Conservation (phyloP, 2,888 invertebrate species). For the Luperina testacea region DNA sequence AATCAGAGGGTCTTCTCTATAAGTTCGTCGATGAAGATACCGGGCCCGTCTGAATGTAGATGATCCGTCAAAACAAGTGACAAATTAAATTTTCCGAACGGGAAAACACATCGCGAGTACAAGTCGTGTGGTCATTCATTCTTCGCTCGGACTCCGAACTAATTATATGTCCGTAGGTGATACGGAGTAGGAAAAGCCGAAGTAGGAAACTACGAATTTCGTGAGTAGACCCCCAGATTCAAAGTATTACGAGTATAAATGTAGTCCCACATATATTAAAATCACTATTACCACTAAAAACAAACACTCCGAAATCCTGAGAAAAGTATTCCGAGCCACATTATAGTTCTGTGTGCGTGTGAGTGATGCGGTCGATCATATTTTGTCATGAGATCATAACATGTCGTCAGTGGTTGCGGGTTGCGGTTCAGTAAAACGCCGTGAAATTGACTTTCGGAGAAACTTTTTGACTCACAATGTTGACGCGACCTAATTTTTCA, state of each 20-base stretch:
- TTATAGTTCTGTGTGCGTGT: slow-evolving; percentile 40
- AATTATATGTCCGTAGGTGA: no score
- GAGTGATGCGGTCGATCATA: slow-evolving; percentile 77
- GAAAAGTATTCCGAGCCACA: slow-evolving; percentile 10
- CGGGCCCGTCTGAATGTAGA: no score
- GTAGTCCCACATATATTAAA: background rate
- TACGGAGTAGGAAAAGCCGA: no score
- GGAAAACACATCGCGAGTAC: no score
- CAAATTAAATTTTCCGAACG: no score
- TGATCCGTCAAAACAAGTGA: no score
- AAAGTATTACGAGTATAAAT: background rate
- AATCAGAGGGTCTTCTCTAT: no score
- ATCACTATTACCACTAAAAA: slow-evolving; percentile 11
- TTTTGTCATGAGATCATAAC: slow-evolving; percentile 78
- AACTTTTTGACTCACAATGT: slow-evolving; percentile 73
- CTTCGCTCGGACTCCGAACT: no score
- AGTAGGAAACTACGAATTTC: background rate
- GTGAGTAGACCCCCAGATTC: background rate
- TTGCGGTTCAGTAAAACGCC: slow-evolving; percentile 78
- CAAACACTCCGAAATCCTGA: slow-evolving; percentile 21
- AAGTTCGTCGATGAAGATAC: no score
- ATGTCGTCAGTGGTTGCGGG: slow-evolving; percentile 79
- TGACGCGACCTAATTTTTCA: slow-evolving; percentile 63
- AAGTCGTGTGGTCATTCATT: no score
- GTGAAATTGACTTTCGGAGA: slow-evolving; percentile 84